Base-by-base conservation (phyloP, 2,113 vertebrate species). In the Aegotheles bennettii region DNA sequence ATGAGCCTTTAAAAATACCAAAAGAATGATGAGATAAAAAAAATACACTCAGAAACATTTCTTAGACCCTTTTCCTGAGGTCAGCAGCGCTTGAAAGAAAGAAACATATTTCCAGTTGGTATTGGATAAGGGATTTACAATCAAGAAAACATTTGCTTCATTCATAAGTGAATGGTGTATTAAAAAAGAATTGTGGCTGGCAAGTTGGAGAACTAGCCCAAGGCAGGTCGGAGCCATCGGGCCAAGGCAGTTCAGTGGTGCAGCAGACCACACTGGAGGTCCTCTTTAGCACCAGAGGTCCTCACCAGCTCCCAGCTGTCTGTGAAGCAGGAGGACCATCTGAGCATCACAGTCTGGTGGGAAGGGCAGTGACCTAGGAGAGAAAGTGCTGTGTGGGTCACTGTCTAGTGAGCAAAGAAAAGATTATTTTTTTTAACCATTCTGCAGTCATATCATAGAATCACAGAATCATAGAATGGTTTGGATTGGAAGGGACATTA, bases 131-230 rank as follows among this genome's bases (percentile, higher is more conserved):
- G 36, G 40, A 65, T 69, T 92, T 57, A 35, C 16, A 50, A 36
- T n/a, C 19, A 83, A 28, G 29, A 90, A 78, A 79, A 53, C 35
- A 65, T 5, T 73, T 0, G 0, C 69, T 82, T 83, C 2, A 4
- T 65, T 82, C 0, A 0, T 35, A 68, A 17, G 8, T 9, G 61
- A 69, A 73, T 26, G 3, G 9, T 42, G 25, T 50, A 26, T n/a
- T 60, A 7, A 71, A 47, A 45, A 33, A 45, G 12, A 88, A 81
- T 28, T 19, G 20, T 33, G 40, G 2, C 38, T 5, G 3, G 17
- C 8, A 81, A 65, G 14, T 33, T 84, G 42, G 40, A 63, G 35
- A 73, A 4, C 12, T 36, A 29, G 28, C 10, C 45, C 50, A 69
- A 77, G 13, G 56, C 11, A 3, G 1, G n/a, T 47, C 21, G 54